phyloP scores from a whole-genome alignment of 2,888 invertebrate genomes.

The Cyclophora punctaria region DNA sequence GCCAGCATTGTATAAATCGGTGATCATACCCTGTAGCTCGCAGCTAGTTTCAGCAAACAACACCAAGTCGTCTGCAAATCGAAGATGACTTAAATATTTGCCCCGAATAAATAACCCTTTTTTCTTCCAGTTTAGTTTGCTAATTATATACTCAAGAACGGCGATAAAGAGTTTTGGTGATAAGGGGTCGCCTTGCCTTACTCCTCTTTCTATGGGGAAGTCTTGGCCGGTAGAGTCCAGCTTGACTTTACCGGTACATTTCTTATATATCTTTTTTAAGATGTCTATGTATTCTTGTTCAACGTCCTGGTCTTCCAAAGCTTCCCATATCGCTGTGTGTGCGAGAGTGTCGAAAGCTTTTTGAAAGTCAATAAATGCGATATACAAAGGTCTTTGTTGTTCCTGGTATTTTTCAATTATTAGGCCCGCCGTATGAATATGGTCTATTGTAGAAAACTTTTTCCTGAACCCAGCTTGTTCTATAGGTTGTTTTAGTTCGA shows the following conservation, averaged over 20 bases:
- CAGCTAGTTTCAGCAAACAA: conserved; percentile 2
- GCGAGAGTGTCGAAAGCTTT: conserved; percentile 5
- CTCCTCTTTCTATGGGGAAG: background rate
- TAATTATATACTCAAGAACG: conserved; percentile 5
- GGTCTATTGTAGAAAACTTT: conserved; percentile 6
- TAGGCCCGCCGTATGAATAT: conserved; percentile 7
- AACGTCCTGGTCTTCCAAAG: conserved; percentile 9
- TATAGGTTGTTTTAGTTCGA: conserved; percentile 8
- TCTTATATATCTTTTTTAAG: no score
- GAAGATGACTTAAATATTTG: conserved; percentile 2
- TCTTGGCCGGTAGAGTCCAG: no score
- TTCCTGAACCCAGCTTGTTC: conserved; percentile 12
- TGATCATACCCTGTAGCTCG: conserved; percentile 2
- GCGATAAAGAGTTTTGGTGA: background rate
- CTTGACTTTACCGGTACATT: no score
- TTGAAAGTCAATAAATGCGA: conserved; percentile 8
- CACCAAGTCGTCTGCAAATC: conserved; percentile 5
- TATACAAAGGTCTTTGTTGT: background rate
- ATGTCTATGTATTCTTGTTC: conserved; percentile 5
- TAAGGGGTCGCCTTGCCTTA: background rate
- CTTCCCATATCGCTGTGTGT: conserved; percentile 1
- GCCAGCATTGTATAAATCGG: background rate
- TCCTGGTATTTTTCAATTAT: conserved; percentile 8
- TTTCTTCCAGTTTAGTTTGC: conserved; percentile 6
- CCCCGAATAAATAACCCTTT: conserved; percentile 6